Percentiles rank a stretch among this genome's conserved stretches.
These are phyloP conservation scores for Oplegnathus fasciatus DNA, from an alignment of 2,113 vertebrate species.

Conservation along the genomic window DNA sequence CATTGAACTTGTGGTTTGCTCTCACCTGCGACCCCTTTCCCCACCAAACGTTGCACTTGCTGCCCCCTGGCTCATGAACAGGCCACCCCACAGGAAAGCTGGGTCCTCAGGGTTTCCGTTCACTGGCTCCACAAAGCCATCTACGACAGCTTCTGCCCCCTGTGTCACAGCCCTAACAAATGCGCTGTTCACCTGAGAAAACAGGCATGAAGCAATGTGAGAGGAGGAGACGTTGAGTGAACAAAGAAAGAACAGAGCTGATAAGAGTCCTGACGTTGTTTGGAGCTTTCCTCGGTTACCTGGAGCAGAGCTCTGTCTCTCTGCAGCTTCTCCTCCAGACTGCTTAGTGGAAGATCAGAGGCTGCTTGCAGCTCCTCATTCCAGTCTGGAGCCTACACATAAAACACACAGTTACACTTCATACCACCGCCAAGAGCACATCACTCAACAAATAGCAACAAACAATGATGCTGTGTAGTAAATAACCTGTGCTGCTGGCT, in stretches of 20 bases:
- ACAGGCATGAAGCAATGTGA: not conserved
- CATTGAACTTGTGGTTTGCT: not conserved
- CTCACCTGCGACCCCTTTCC: constrained; percentile 83
- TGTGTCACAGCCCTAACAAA: constrained; percentile 84
- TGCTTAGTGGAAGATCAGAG: constrained; percentile 83
- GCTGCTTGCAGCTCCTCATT: constrained; percentile 88
- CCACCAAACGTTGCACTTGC: constrained; percentile 77
- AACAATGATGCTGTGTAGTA: not conserved
- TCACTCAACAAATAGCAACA: not conserved
- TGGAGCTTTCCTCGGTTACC: constrained; percentile 65
- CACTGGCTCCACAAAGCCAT: constrained; percentile 86
- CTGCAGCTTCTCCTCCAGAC: constrained; percentile 83
- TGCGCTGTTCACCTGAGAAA: constrained; percentile 85
- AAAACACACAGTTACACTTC: not conserved
- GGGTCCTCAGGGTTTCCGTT: constrained; percentile 83
- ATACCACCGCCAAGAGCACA: not conserved
- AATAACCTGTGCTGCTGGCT: constrained; percentile 78
- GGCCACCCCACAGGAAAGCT: constrained; percentile 86
- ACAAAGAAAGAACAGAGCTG: not conserved
- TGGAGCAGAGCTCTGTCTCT: constrained; percentile 85
- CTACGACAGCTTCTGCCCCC: constrained; percentile 84
- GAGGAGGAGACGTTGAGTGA: not conserved
- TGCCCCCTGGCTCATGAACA: constrained; percentile 87
- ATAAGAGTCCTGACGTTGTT: not conserved
- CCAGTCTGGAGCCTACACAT: constrained; percentile 85